These are phyloP conservation scores for Syncerus caffer DNA, from an alignment of 2,797 vertebrate species.

Conservation along the genomic window DNA sequence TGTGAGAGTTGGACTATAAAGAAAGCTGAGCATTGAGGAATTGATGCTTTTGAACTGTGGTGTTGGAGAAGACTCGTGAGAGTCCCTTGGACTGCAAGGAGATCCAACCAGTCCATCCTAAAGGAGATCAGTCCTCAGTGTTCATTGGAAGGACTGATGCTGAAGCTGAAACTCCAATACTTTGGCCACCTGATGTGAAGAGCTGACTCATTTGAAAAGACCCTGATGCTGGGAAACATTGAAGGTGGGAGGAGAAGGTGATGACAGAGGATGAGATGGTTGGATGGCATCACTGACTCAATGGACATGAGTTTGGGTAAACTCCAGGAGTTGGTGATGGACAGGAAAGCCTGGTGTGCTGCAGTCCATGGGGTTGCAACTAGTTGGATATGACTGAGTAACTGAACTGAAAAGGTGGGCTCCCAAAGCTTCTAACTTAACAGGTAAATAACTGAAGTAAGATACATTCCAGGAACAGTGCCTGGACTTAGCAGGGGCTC, in stretches of 20 bases:
- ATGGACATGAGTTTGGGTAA: not conserved
- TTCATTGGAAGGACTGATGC: not conserved
- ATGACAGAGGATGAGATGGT: not conserved
- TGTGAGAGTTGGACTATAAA: not conserved
- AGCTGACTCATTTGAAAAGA: not conserved
- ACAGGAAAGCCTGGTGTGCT: not conserved
- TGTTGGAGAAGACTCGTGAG: not conserved
- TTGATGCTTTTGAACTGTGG: not conserved
- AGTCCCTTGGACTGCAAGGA: not conserved
- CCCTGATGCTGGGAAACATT: not conserved
- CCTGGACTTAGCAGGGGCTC: not conserved
- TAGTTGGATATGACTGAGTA: not conserved
- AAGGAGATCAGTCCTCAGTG: not conserved
- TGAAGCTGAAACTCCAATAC: not conserved
- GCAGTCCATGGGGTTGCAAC: not conserved
- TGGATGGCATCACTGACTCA: not conserved
- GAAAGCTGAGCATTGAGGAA: rapidly evolving
- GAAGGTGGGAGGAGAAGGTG: not conserved
- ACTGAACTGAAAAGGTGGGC: not conserved
- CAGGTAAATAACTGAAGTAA: not conserved
- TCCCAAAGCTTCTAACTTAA: not conserved
- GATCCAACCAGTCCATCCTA: not conserved
- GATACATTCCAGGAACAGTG: not conserved
- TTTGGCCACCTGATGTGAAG: not conserved
- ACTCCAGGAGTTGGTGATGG: not conserved